These are phyloP conservation scores for Halcyon chelicuti DNA, from an alignment of 2,797 vertebrate genomes.

Conservation along the genomic window DNA sequence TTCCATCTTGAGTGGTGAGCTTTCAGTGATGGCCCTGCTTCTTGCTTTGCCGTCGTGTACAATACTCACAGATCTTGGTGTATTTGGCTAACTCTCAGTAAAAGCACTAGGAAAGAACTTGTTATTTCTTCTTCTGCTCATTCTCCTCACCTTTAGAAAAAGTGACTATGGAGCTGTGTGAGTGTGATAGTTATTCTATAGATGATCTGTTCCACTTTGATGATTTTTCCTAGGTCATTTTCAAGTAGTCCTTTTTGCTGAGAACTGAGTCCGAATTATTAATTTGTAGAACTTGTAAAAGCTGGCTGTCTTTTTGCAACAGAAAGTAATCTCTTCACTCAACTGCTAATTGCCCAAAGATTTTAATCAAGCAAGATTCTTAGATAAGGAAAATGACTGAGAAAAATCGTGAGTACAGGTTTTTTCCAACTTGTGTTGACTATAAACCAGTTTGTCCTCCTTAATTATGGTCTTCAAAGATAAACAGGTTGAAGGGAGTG, in stretches of 20 bases:
- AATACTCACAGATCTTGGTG: not conserved
- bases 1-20: rapidly evolving
- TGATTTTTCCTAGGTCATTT: not conserved
- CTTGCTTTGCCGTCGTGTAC: not conserved
- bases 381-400: conserved; percentile 34
- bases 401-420: conserved; percentile 25
- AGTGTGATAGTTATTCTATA: not conserved
- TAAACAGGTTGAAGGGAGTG: conserved; percentile 52
- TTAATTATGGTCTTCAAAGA: conserved; percentile 51
- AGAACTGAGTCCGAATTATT: not conserved
- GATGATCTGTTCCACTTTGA: not conserved
- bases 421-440: conserved; percentile 42
- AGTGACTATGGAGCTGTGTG: too few relatives aligned
- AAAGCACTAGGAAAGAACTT: not conserved
- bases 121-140: not conserved
- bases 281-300: not conserved
- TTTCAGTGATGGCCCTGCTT: not conserved
- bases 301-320: conserved; percentile 8
- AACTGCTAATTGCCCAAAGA: conserved; percentile 19
- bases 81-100: not conserved
- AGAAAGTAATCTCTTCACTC: conserved; percentile 38
- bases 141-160: not conserved
- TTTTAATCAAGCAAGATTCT: conserved; percentile 38
- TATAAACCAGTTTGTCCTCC: conserved; percentile 52
- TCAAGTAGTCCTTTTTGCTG: not conserved